phyloP scores from a whole-genome alignment of 2,113 vertebrate species.

The Gorsachius goisagi region DNA sequence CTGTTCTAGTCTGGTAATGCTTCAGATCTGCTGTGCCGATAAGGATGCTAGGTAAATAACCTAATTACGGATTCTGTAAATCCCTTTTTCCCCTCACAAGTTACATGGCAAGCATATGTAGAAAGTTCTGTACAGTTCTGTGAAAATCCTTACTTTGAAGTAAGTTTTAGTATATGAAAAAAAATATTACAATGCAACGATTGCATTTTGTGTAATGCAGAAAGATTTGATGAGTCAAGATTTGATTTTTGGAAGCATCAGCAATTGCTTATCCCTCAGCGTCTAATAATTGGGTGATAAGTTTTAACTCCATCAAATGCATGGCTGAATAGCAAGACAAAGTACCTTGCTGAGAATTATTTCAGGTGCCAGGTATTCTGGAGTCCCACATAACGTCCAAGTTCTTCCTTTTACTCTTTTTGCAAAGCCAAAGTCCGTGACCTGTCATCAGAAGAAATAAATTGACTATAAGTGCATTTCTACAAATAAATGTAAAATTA shows the following conservation, averaged over 20 bases:
- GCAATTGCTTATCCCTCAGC: background rate
- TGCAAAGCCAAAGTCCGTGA: conserved; percentile 99
- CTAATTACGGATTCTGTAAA: background rate
- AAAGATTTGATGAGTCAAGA: background rate
- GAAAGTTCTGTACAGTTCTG: background rate
- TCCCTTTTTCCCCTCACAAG: background rate
- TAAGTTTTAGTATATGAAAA: background rate
- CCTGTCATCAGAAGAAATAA: conserved; percentile 72
- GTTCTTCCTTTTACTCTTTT: conserved; percentile 99
- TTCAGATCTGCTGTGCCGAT: background rate
- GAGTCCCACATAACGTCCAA: conserved; percentile 98
- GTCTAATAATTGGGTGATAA: background rate
- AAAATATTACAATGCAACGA: background rate
- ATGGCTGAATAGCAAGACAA: background rate
- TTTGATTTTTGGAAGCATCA: background rate
- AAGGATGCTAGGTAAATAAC: background rate
- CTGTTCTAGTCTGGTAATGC: background rate
- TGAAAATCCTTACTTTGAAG: background rate
- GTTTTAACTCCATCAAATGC: background rate
- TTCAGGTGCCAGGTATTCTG: conserved; percentile 98
- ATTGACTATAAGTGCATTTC: background rate
- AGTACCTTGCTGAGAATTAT: conserved; percentile 99
- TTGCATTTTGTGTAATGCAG: background rate
- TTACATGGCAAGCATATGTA: background rate
- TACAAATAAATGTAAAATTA: background rate